Percentiles rank a stretch among this genome's conserved stretches.
Evolutionary conservation across 2,888 invertebrate genomes (phyloP).

Genomic region (Drosophila formosana): DNA sequence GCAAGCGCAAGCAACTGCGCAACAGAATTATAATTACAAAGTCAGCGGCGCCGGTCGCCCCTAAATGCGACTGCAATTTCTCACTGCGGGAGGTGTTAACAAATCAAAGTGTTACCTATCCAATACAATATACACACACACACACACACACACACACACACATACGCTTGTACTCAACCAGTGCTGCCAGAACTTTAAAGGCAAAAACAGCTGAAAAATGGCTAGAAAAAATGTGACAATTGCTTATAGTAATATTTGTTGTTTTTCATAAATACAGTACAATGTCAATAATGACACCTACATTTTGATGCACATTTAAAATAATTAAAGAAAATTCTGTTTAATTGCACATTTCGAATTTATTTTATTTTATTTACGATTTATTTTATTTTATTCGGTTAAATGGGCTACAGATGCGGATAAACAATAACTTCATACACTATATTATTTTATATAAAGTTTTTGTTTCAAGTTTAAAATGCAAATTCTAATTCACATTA

Average conservation of each 20-base stretch:
- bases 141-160: background rate
- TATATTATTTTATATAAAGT: too few relatives aligned
- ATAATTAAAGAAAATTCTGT: too few relatives aligned
- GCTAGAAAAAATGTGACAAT: background rate
- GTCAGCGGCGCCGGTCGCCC: slow-evolving; percentile 37
- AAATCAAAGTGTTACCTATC: slow-evolving; percentile 35
- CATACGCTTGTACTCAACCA: background rate
- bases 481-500: too few relatives aligned
- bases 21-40: slow-evolving; percentile 64
- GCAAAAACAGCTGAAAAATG: background rate
- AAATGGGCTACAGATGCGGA: too few relatives aligned
- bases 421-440: too few relatives aligned
- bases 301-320: too few relatives aligned
- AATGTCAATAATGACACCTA: too few relatives aligned
- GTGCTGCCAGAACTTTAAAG: background rate
- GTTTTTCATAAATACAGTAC: too few relatives aligned
- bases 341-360: too few relatives aligned
- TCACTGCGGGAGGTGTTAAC: slow-evolving; percentile 46
- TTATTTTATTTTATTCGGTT: too few relatives aligned
- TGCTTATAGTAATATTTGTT: background rate
- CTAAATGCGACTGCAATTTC: slow-evolving; percentile 53
- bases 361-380: too few relatives aligned
- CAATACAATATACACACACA: background rate
- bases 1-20: slow-evolving; percentile 58
- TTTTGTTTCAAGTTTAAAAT: too few relatives aligned